These are phyloP conservation scores for Cataglyphis cursor DNA, from an alignment of 2,888 invertebrate genomes.

Conservation along the genomic window DNA sequence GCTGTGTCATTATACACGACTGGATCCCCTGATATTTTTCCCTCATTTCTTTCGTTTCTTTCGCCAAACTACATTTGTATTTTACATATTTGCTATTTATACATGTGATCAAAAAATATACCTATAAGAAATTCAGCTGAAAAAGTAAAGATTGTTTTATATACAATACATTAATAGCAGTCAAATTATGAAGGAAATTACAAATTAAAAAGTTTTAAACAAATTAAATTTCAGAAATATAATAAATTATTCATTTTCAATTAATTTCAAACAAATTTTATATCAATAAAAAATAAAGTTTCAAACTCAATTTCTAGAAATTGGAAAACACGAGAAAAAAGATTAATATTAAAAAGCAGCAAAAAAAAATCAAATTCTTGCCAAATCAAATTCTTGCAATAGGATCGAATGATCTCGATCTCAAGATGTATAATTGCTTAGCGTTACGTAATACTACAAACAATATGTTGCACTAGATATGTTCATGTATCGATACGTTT, in stretches of 20 bases:
- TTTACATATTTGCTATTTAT: neutral
- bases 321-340: neutral
- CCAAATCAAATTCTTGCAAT: neutral
- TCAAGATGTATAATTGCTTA: neutral
- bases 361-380: too few species aligned
- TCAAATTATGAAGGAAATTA: neutral
- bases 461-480: neutral
- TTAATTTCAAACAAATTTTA: neutral
- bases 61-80: neutral
- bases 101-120: neutral
- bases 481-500: neutral
- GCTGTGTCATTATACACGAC: neutral
- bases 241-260: neutral
- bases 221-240: neutral
- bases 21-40: neutral
- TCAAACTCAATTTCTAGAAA: neutral
- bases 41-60: neutral
- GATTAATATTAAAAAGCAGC: neutral
- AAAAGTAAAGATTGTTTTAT: neutral
- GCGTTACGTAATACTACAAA: neutral
- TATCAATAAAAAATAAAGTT: neutral
- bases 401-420: neutral
- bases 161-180: neutral
- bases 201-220: neutral
- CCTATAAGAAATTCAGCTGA: neutral